These are phyloP conservation scores for Oscheius onirici DNA, from an alignment of 2,888 invertebrate genomes.

Conservation along the genomic window DNA sequence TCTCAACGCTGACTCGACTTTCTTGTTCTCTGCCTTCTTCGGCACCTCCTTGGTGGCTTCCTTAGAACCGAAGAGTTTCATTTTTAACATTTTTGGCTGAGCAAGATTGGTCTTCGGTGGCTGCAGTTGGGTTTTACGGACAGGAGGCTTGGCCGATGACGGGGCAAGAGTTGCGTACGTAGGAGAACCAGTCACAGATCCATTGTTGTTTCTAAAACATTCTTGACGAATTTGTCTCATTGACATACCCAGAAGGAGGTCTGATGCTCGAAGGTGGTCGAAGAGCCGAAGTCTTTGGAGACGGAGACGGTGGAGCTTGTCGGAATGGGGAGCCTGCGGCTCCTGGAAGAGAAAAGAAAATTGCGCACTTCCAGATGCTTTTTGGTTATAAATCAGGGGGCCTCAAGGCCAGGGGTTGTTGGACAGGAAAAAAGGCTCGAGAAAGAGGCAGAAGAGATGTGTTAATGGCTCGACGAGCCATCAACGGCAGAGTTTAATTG, in stretches of 20 bases:
- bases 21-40: constrained; percentile 26
- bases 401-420: not conserved
- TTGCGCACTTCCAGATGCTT: constrained; percentile 31
- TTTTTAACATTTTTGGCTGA: constrained; percentile 33
- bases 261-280: constrained; percentile 22
- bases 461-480: constrained; percentile 28
- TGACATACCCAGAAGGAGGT: constrained; percentile 19
- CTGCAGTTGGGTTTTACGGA: not conserved
- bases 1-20: constrained; percentile 9
- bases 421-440: not conserved
- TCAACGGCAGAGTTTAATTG: constrained; percentile 18
- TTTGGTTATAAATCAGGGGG: constrained; percentile 21
- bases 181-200: constrained; percentile 22
- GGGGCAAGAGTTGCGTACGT: not conserved
- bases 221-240: not conserved
- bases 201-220: constrained; percentile 30
- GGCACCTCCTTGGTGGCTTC: not conserved
- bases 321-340: not conserved
- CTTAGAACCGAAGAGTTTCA: constrained; percentile 28
- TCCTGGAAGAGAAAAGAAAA: constrained; percentile 21
- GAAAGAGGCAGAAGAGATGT: not conserved
- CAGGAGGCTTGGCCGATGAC: not conserved
- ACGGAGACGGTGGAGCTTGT: constrained; percentile 19
- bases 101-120: not conserved
- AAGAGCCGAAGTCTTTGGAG: constrained; percentile 12